phyloP scores from a whole-genome alignment of 2,113 vertebrate genomes.

The Trinectes maculatus region DNA sequence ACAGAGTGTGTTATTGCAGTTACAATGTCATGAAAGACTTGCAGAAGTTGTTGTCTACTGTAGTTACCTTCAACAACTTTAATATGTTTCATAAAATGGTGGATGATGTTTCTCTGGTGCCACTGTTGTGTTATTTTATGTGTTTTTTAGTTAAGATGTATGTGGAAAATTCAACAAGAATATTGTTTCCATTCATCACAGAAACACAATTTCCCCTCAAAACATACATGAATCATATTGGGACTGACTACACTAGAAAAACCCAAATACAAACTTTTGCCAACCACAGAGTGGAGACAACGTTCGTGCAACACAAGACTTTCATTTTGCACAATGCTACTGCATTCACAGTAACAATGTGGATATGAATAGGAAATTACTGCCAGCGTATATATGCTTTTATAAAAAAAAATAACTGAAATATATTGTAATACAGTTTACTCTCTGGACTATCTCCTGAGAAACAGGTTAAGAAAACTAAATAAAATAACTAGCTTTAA shows the following conservation, averaged over 20 bases:
- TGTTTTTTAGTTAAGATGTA: background rate
- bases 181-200: conserved; percentile 29
- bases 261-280: background rate
- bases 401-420: background rate
- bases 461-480: background rate
- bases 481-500: too few relatives aligned
- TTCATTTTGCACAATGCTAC: background rate
- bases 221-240: conserved; percentile 7
- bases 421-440: background rate
- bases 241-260: background rate
- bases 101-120: conserved; percentile 1
- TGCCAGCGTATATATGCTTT: background rate
- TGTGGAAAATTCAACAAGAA: background rate
- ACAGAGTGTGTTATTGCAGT: background rate
- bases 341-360: background rate
- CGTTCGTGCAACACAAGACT: too few relatives aligned
- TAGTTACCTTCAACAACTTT: background rate
- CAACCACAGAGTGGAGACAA: conserved; percentile 20
- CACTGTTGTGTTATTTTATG: background rate
- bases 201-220: conserved; percentile 14
- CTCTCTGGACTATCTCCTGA: background rate
- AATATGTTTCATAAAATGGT: background rate
- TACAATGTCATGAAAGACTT: conserved; percentile 14
- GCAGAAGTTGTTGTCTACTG: conserved; percentile 32
- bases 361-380: background rate